Conservation (phyloP, 2,888 invertebrate genomes). For the Scaptomyza caliginosa region DNA sequence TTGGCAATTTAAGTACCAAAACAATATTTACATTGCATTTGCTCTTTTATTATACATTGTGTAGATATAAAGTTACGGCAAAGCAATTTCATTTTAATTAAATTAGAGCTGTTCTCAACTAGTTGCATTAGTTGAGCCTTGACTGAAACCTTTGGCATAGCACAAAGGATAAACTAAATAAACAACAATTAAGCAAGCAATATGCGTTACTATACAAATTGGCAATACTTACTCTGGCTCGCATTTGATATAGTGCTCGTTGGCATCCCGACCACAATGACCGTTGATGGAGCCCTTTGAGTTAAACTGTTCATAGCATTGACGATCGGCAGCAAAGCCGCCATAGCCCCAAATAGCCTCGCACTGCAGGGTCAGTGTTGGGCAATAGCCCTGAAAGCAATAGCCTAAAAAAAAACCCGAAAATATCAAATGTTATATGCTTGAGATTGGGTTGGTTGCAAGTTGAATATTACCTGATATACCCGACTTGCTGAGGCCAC, state of each 20-base stretch:
- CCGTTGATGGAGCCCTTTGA: conserved; percentile 97
- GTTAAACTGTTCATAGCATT: conserved; percentile 98
- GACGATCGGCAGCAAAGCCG: conserved; percentile 91
- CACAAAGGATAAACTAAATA: too few relatives aligned
- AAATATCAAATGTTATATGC: not conserved
- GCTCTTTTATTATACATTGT: too few relatives aligned
- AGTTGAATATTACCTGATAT: conserved; percentile 74
- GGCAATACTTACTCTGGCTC: conserved; percentile 90
- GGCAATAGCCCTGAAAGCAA: conserved; percentile 97
- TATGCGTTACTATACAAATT: too few relatives aligned
- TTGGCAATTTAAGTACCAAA: not conserved
- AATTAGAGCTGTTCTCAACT: not conserved
- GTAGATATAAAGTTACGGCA: too few relatives aligned
- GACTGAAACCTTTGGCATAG: too few relatives aligned
- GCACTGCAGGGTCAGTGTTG: conserved; percentile 94
- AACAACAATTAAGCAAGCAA: too few relatives aligned
- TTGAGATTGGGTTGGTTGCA: not conserved
- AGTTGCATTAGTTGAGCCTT: not conserved
- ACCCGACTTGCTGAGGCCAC: conserved; percentile 86
- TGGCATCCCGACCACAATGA: conserved; percentile 94
- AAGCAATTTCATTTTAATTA: not conserved
- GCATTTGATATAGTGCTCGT: conserved; percentile 93
- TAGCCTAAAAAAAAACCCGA: conserved; percentile 88
- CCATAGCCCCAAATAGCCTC: conserved; percentile 97
- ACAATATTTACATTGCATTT: too few relatives aligned